These are phyloP conservation scores for Anticlea derivata DNA, from an alignment of 2,888 invertebrate species.

Conservation along the genomic window DNA sequence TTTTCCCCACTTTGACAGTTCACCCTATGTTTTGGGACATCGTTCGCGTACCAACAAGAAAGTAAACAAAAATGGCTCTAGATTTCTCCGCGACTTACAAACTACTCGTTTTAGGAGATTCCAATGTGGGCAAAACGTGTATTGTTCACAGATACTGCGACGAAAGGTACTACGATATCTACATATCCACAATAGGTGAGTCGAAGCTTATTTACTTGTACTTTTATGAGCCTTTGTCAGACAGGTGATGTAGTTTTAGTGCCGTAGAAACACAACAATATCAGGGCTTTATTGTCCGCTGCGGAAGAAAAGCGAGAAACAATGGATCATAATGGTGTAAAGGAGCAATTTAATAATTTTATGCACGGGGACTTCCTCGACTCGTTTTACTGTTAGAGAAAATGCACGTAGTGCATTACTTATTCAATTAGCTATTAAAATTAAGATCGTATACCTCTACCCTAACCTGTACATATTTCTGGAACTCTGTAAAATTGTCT, in stretches of 20 bases:
- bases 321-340: conserved; percentile 47
- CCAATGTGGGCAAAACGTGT: conserved; percentile 95
- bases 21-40: conserved; percentile 72
- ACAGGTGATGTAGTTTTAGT: conserved; percentile 62
- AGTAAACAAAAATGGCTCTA: conserved; percentile 88
- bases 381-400: conserved; percentile 35
- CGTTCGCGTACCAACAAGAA: conserved; percentile 66
- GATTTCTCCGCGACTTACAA: conserved; percentile 95
- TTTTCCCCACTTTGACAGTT: conserved; percentile 82
- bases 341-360: conserved; percentile 44
- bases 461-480: no score
- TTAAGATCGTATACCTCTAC: neutral
- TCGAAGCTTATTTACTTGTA: conserved; percentile 60
- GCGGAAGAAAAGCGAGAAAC: conserved; percentile 52
- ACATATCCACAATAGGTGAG: conserved; percentile 95
- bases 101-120: conserved; percentile 93
- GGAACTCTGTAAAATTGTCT: no score
- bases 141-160: conserved; percentile 95
- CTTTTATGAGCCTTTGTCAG: conserved; percentile 70
- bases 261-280: conserved; percentile 51
- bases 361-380: conserved; percentile 36
- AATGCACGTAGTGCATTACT: conserved; percentile 32
- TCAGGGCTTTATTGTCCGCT: conserved; percentile 51
- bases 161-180: conserved; percentile 94
- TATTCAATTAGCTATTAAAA: conserved; percentile 17